phyloP scores from a whole-genome alignment of 2,113 vertebrate species.

The Pterocles orientalis region DNA sequence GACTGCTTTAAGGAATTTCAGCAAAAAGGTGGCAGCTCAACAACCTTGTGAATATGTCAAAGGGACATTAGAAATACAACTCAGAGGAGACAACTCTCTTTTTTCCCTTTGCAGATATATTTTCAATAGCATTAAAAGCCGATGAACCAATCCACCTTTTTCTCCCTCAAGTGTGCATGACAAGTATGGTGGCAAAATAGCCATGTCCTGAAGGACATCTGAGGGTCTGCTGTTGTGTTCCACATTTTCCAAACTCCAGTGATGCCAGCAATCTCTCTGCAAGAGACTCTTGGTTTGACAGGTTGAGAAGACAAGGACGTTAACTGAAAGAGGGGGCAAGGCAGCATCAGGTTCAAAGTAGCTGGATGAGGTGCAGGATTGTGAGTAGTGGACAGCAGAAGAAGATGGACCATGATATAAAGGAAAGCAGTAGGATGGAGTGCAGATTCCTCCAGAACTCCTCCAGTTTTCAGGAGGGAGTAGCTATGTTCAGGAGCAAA shows the following conservation, averaged over 20 bases:
- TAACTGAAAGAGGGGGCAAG: neutral
- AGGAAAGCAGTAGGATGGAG: neutral
- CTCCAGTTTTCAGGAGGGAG: neutral
- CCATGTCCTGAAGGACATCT: accelerated
- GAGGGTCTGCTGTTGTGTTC: neutral
- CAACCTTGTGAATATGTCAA: neutral
- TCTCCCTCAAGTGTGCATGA: neutral
- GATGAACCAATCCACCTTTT: neutral
- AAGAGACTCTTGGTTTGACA: neutral
- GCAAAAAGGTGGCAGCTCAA: neutral
- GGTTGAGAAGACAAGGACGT: neutral
- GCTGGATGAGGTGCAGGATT: neutral
- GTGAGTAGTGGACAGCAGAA: neutral
- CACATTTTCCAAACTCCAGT: neutral
- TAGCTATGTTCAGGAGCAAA: neutral
- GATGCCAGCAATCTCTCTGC: neutral
- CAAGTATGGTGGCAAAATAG: neutral
- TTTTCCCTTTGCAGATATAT: neutral
- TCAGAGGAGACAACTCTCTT: neutral
- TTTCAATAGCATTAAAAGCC: neutral
- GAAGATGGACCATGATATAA: neutral
- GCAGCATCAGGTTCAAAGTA: neutral
- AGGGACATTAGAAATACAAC: neutral
- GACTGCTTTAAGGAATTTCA: neutral
- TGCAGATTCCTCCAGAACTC: neutral